phyloP scores from a whole-genome alignment of 2,888 invertebrate species.

The Pandemis corylana region DNA sequence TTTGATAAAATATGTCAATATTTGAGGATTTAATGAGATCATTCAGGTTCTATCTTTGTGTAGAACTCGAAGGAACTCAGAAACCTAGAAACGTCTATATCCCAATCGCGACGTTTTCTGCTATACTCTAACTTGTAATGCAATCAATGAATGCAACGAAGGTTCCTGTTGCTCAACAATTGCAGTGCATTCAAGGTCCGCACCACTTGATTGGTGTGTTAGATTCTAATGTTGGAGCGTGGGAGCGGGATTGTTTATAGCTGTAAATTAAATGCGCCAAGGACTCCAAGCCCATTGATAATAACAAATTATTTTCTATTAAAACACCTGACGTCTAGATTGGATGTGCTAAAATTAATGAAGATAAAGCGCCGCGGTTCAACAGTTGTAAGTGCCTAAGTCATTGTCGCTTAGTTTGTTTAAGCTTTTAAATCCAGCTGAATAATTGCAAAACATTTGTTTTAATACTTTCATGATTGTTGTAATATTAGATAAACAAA shows the following conservation, averaged over 20 bases:
- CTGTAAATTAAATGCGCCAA: conserved; percentile 66
- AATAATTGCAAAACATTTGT: neutral
- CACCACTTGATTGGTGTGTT: conserved; percentile 57
- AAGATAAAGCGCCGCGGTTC: neutral
- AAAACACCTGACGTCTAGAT: neutral
- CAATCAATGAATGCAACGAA: conserved; percentile 6
- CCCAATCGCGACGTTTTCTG: neutral
- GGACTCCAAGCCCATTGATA: conserved; percentile 50
- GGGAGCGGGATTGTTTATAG: conserved; percentile 69
- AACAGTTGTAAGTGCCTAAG: neutral
- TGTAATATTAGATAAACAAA: too few relatives aligned
- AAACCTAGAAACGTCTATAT: neutral
- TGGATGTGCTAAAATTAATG: conserved; percentile 9
- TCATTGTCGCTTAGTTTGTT: neutral
- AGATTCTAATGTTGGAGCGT: conserved; percentile 66
- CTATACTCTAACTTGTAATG: neutral
- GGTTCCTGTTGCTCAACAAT: conserved; percentile 36
- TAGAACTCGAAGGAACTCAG: neutral
- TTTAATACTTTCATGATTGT: too few relatives aligned
- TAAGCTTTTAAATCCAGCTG: neutral
- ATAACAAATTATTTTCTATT: conserved; percentile 7
- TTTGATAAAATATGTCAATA: too few relatives aligned
- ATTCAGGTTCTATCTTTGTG: neutral
- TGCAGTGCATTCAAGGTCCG: conserved; percentile 51
- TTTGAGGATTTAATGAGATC: too few relatives aligned